Evolutionary conservation across 2,888 invertebrate genomes (phyloP), one percentile per base, ranked within the genome.

Genomic region (Thyatira batis): DNA sequence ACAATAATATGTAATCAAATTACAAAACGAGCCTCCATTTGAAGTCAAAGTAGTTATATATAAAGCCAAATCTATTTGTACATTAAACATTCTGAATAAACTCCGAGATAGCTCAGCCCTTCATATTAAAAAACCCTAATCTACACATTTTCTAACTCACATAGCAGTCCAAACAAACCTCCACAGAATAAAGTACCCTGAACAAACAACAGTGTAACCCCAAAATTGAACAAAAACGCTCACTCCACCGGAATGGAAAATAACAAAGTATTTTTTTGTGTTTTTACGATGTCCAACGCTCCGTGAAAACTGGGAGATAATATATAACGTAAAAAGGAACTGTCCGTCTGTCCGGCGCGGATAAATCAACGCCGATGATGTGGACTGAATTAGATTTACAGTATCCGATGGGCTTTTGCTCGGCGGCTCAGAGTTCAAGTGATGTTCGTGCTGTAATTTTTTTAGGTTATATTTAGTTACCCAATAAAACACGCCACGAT

Each of bases 351-450:
- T 57, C 45, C 48, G 54, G 44, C 17, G 50, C 20, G 58, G 58
- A 67, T 60, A 63, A 65, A 66, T 59, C 63, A 60, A 57, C 61
- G 58, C 44, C 62, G 57, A 49, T 60, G 57, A 61, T 49, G 52
- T 57, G 60, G n/a, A 54, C 45, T 46, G 54, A 53, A 63, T 60
- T 61, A 66, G 57, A 63, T 52, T 63, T 59, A 57, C 54, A 57
- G 58, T 57, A 57, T 51, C 65, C 65, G 48, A 51, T 46, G 52
- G 43, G 50, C 53, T 56, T 49, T 45, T 50, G n/a, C 11, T 33
- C 17, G 17, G n/a, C 13, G 17, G 39, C 39, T 39, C 39, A 39
- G 39, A 39, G 39, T 13, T 39, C 39, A 39, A 39, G 39, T 2
- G 17, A n/a, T 39, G n/a, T 39, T 39, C n/a, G 39, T 8, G 8